Evolutionary conservation across 2,888 invertebrate species (phyloP).

Genomic region (Crocallis elinguaria): DNA sequence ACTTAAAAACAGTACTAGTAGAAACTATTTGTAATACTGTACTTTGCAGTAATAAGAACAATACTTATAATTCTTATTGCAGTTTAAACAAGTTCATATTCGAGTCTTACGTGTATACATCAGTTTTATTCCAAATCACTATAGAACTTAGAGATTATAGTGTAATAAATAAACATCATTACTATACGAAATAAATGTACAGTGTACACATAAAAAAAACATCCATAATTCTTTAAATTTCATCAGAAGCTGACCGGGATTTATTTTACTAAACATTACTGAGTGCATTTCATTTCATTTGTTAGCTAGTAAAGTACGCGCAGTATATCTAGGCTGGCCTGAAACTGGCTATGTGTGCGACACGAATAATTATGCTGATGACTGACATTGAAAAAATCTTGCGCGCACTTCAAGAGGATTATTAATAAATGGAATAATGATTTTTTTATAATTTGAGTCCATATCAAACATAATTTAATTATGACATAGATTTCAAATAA

Average conservation of each 20-base stretch:
- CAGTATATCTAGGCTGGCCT: too few relatives aligned
- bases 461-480: too few relatives aligned
- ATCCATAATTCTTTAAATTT: conserved; percentile 19
- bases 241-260: conserved; percentile 34
- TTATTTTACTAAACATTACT: conserved; percentile 28
- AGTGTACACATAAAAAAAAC: conserved; percentile 23
- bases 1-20: conserved; percentile 13
- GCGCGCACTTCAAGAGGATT: too few relatives aligned
- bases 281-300: conserved; percentile 15
- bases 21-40: conserved; percentile 37
- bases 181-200: conserved; percentile 14
- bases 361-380: too few relatives aligned
- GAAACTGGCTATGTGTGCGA: too few relatives aligned
- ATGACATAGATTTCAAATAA: too few relatives aligned
- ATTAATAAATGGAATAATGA: too few relatives aligned
- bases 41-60: conserved; percentile 4
- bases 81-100: conserved; percentile 33
- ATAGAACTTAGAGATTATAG: conserved; percentile 21
- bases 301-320: background rate
- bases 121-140: conserved; percentile 2
- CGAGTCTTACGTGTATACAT: conserved; percentile 34
- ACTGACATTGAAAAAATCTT: too few relatives aligned
- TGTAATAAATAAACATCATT: conserved; percentile 18
- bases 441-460: too few relatives aligned
- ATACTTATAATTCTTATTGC: background rate